Percentiles rank a stretch among this genome's conserved stretches.
Conservation (phyloP, 2,797 vertebrate species). For the Furcifer pardalis region DNA sequence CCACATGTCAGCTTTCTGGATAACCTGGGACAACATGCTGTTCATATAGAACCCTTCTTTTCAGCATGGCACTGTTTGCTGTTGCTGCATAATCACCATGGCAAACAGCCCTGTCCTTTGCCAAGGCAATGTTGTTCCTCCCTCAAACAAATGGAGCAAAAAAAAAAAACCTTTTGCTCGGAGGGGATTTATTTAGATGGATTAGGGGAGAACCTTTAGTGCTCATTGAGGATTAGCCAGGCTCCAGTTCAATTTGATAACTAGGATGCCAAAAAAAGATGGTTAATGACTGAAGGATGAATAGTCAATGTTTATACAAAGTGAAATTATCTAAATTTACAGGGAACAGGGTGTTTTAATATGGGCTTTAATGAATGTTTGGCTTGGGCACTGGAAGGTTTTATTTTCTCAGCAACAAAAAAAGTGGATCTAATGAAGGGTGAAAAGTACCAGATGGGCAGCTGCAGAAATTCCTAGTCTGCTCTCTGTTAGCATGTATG, state of each 20-base stretch:
- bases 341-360: constrained; percentile 32
- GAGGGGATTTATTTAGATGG: constrained; percentile 38
- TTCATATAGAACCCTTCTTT: background rate
- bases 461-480: background rate
- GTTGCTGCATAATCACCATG: background rate
- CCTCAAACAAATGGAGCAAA: background rate
- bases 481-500: background rate
- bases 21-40: background rate
- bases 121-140: background rate
- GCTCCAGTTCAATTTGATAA: constrained; percentile 29
- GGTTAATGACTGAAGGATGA: constrained; percentile 26
- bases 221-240: constrained; percentile 24
- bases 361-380: constrained; percentile 38
- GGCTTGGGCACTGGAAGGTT: constrained; percentile 3
- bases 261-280: constrained; percentile 34
- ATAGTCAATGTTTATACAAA: constrained; percentile 34
- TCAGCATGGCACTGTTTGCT: constrained; percentile 15
- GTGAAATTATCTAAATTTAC: constrained; percentile 34
- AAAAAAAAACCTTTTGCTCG: constrained; percentile 21
- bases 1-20: constrained; percentile 15
- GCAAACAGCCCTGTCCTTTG: background rate
- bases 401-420: background rate
- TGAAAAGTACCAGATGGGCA: background rate
- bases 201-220: background rate
- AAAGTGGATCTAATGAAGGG: constrained; percentile 1